These are phyloP conservation scores for Podilymbus podiceps DNA, from an alignment of 2,113 vertebrate genomes.

Conservation along the genomic window DNA sequence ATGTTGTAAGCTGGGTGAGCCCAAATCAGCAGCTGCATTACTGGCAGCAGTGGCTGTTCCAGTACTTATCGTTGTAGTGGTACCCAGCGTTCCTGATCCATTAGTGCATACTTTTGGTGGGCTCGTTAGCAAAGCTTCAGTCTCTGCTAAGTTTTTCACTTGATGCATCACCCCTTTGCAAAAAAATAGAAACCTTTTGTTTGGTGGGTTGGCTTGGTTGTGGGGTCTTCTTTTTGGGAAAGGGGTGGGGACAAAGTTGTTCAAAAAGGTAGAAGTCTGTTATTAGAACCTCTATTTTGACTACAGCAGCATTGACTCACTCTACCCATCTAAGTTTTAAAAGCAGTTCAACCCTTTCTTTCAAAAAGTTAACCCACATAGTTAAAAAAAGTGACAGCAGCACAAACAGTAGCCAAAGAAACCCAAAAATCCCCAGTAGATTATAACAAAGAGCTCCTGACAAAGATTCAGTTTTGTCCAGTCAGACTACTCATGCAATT, in stretches of 20 bases:
- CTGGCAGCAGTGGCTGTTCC: conserved; percentile 86
- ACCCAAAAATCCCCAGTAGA: not conserved
- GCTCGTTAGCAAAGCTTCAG: conserved; percentile 91
- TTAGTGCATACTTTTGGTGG: conserved; percentile 94
- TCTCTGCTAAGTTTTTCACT: conserved; percentile 95
- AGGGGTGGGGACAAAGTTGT: not conserved
- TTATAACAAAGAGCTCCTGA: not conserved
- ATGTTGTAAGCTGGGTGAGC: conserved; percentile 95
- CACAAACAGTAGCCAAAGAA: not conserved
- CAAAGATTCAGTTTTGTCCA: not conserved
- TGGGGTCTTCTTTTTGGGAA: not conserved
- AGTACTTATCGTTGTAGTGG: conserved; percentile 87
- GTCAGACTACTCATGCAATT: not conserved
- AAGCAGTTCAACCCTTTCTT: not conserved
- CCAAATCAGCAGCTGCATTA: conserved; percentile 87
- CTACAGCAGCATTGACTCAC: not conserved
- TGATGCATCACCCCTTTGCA: conserved; percentile 96
- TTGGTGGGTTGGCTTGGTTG: not conserved
- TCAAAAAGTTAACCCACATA: not conserved
- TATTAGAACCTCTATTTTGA: not conserved
- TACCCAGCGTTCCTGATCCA: conserved; percentile 86
- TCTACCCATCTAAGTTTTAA: not conserved
- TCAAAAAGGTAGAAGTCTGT: not conserved
- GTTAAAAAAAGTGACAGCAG: not conserved
- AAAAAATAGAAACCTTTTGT: not conserved